Conservation (phyloP, 92 coral and sea anemone species). For the Plumapathes pennacea region DNA sequence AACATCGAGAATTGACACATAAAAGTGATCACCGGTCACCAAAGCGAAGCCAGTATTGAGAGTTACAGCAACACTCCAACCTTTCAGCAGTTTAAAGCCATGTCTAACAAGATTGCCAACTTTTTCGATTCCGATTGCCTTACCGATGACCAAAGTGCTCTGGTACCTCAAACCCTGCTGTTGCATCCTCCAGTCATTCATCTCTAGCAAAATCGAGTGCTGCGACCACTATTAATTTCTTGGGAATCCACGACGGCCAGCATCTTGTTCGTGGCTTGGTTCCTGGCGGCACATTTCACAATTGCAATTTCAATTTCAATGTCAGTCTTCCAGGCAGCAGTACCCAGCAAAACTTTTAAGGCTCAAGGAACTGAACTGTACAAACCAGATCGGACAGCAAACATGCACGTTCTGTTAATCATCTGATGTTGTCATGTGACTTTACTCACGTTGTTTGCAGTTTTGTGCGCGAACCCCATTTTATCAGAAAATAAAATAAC, state of each 20-base stretch:
- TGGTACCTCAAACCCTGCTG: constrained; percentile 7
- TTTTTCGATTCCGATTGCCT: constrained; percentile 20
- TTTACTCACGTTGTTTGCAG: no score
- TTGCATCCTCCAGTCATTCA: constrained; percentile 7
- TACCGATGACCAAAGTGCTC: constrained; percentile 2
- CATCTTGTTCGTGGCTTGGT: constrained; percentile 28
- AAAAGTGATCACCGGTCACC: constrained; percentile 46
- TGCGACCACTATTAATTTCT: background rate
- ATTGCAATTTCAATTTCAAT: constrained; percentile 26
- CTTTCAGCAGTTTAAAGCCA: constrained; percentile 45
- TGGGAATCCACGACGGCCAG: constrained; percentile 11
- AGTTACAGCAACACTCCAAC: constrained; percentile 46
- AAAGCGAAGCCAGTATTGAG: constrained; percentile 43
- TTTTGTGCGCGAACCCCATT: no score
- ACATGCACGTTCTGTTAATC: no score
- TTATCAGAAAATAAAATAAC: no score
- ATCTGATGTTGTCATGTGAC: no score
- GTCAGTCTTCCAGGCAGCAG: constrained; percentile 23
- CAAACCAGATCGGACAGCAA: no score
- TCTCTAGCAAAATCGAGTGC: background rate
- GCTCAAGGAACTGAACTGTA: no score
- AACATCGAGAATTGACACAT: constrained; percentile 42
- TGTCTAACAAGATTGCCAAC: constrained; percentile 33
- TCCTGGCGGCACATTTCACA: constrained; percentile 37
- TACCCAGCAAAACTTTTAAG: constrained; percentile 3